Base-by-base conservation (phyloP, 2,797 vertebrate species). In the Botia almorhae region DNA sequence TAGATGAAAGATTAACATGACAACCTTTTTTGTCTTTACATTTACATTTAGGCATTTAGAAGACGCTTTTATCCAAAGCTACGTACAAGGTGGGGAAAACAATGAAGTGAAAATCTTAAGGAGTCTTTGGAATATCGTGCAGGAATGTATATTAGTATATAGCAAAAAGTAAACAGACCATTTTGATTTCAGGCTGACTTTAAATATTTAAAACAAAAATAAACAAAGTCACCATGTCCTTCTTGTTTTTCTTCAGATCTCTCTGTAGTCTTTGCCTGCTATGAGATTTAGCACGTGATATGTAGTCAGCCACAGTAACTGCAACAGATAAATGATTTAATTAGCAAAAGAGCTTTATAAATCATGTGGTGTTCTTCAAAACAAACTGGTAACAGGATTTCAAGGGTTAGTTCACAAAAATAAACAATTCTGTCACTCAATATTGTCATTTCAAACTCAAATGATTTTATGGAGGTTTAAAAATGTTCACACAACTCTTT, bases 221-320 rank as follows among this genome's bases (percentile, higher is more conserved):
- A 53, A 53, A 17, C 12, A 14, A 4, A 92, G 95, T 94, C 86
- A 99, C 97, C 96, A 95, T 91, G 86, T 97, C 96, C 87, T 96
- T 96, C 90, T 96, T 98, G 93, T 87, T 96, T 92, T 95, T 97
- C 93, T 95, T 95, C 91, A 95, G 82, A 82, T 96, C 95, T 89
- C 94, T 94, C 85, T 93, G 90, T 81, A 90, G 92, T 92, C 91
- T 93, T 94, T 98, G 96, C 93, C 98, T 94, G 92, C 98, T 99
- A 86, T 99, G 95, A 90, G 97, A 99, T 86, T 99, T 98, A 86
- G 98, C 96, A 90, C 98, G 95, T 89, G 98, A 99, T 95, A 99
- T 99, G 94, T 97, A 99, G 93, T 99, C 98, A 75, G 98, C 98
- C 93, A 99, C 97, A 64, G 98, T 97, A 90, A 99, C 98, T 98